Percentiles rank a stretch among this genome's conserved stretches.
These are phyloP conservation scores for Habrosyne pyritoides DNA, from an alignment of 2,888 invertebrate genomes.

Conservation along the genomic window DNA sequence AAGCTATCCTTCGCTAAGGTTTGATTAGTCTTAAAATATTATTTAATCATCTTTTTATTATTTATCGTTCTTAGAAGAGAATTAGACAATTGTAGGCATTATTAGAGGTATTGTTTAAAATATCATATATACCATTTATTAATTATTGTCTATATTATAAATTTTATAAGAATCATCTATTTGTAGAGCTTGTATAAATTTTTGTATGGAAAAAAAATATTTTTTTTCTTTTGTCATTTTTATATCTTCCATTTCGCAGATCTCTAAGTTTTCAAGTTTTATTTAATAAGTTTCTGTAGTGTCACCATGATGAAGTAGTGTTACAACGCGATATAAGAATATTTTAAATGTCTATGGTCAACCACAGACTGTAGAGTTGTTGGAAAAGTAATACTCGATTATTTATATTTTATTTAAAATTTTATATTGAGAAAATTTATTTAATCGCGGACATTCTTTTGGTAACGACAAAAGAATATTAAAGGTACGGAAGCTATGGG, in stretches of 20 bases:
- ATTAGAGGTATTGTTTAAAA: conserved; percentile 57
- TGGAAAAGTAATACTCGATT: conserved; percentile 82
- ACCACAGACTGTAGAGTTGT: conserved; percentile 74
- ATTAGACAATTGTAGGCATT: conserved; percentile 67
- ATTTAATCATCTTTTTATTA: conserved; percentile 54
- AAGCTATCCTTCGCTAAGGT: conserved; percentile 14
- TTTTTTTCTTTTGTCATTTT: conserved; percentile 47
- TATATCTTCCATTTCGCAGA: conserved; percentile 60
- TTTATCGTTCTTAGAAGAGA: conserved; percentile 55
- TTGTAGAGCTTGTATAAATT: conserved; percentile 59
- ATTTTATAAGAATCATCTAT: conserved; percentile 48
- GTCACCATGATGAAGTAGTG: conserved; percentile 36
- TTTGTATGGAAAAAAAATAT: conserved; percentile 40
- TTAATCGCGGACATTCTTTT: conserved; percentile 55
- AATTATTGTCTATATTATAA: conserved; percentile 49
- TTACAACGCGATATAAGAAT: conserved; percentile 46
- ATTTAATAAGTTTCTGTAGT: conserved; percentile 48
- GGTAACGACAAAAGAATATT: conserved; percentile 58
- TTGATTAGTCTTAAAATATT: conserved; percentile 31
- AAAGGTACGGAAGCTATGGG: too few relatives aligned
- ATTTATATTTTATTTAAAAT: conserved; percentile 81
- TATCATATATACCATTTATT: conserved; percentile 51
- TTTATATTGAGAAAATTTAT: conserved; percentile 71
- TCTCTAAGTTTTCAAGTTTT: conserved; percentile 68
- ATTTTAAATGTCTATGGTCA: conserved; percentile 71